Base-by-base conservation (phyloP, 2,888 invertebrate species). In the Lasioglossum leucozonium region DNA sequence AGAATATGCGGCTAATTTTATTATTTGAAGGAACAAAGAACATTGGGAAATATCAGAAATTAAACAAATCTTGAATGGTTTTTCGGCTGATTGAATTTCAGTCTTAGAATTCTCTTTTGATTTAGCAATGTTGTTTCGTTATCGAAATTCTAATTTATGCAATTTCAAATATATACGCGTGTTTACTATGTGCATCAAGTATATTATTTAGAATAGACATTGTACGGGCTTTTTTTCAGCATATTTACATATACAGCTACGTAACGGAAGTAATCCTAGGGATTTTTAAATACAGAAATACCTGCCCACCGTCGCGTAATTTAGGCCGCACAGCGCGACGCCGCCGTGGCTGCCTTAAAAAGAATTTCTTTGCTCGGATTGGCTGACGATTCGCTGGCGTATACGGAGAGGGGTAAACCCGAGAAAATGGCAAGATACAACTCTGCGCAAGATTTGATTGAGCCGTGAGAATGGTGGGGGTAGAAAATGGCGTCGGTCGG, bases 261-360 rank as follows among this genome's bases (percentile, higher is more conserved):
- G 67, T 8, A 58, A 18, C 16, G 44, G 72, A 67, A 82, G 44
- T 65, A 11, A 11, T 40, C 13, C 47, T 83, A 67, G 84, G 74
- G 65, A 85, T 79, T 65, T 79, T 75, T 4, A 13, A 58, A 47
- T 72, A 6, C 11, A n/a, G 58, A 58, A 26, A 26, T 26, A 13
- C 26, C 58, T 26, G 4, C 4, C 13, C 13, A 58, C 1, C 13
- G 26, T 26, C 26, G 58, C 16, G 26, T 16, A 58, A 13, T 58
- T 26, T 4, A 58, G 55, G 11, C n/a, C n/a, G 55, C 3, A 22
- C 2, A 10, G 55, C 6, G 10, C n/a, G 55, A 55, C 11, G 55
- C 55, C 11, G n/a, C 10, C n/a, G n/a, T n/a, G n/a, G n/a, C 10
- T n/a, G n/a, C n/a, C 16, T n/a, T 55, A 2, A n/a, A n/a, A n/a